Evolutionary conservation across 2,888 invertebrate species (phyloP).

Genomic region (Lithosia quadra): DNA sequence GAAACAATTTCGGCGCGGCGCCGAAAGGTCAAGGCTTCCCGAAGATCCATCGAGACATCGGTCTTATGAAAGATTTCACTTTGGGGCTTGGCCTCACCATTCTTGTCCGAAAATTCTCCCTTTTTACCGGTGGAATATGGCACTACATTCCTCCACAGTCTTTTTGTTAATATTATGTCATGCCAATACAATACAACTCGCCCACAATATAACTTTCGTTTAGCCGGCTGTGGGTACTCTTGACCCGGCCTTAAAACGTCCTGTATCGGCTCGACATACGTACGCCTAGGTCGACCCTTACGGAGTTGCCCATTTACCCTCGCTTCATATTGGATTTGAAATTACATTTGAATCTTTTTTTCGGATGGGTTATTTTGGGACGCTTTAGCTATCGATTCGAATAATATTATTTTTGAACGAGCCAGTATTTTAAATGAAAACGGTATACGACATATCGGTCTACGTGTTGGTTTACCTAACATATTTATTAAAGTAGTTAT

Average conservation of each 20-base stretch:
- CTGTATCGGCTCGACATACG: neutral
- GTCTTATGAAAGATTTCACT: neutral
- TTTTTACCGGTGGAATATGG: too few relatives aligned
- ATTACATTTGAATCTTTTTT: neutral
- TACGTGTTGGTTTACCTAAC: neutral
- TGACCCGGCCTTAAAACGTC: neutral
- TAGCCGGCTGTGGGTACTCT: neutral
- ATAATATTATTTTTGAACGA: neutral
- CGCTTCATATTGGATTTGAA: neutral
- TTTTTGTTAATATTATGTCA: too few relatives aligned
- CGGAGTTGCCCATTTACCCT: neutral
- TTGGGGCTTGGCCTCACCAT: too few relatives aligned
- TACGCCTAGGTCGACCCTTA: neutral
- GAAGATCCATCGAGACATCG: slow-evolving; percentile 19
- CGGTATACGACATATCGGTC: neutral
- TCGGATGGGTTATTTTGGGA: slow-evolving; percentile 1
- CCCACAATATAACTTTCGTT: too few relatives aligned
- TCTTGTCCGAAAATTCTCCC: too few relatives aligned
- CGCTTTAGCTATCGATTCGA: neutral
- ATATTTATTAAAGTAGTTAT: neutral
- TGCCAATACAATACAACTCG: too few relatives aligned
- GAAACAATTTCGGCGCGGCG: slow-evolving; percentile 28
- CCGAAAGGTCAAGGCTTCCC: slow-evolving; percentile 48
- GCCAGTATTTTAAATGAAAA: neutral
- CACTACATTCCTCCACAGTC: too few relatives aligned